Base-by-base conservation (phyloP, 2,113 vertebrate genomes). In the Hemiprocne comata region DNA sequence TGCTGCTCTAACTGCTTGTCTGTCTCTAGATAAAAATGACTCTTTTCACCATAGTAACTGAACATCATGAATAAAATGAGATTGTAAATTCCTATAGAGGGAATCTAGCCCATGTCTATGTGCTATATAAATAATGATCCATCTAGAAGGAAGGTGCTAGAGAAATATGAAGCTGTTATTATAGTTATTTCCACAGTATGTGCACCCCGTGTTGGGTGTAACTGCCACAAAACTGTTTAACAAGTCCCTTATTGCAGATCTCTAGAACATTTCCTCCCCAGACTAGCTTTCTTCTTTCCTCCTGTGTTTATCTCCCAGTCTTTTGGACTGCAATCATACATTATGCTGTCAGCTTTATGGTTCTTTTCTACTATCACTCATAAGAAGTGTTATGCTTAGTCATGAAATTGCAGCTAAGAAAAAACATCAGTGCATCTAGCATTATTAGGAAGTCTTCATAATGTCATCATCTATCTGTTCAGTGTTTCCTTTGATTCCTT, bases 351-450 rank as follows among this genome's bases (percentile, higher is more conserved):
- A 86, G 14, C 21, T 91, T 95, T 89, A 71, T 86, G 29, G 34
- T 60, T 91, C 40, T 76, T 75, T 94, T 83, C 69, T 57, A 5
- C 78, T 88, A 38, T 87, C 65, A 85, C 51, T 96, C 90, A 76
- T 66, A 92, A 84, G 70, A 90, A 72, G 17, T 40, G 65, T 88
- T 90, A 73, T 89, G 65, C 88, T 96, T 86, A 86, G 65, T 95
- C 94, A 95, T 74, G 89, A 96, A 96, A 89, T n/a, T 65, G 65
- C 69, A 95, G 42, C 42, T 87, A 83, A 85, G 84, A 87, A 81
- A 94, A 81, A 88, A 82, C 94, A 95, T 51, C 18, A 85, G 58
- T 55, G 48, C 28, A 77, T 91, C 85, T 78, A 65, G 25, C 15
- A 17, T 87, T 92, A 89, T 85, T 95, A 84, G 93, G 66, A 84